Evolutionary conservation across 2,113 vertebrate species (phyloP), one percentile per base, ranked within the genome.

Genomic region (Sorex araneus): DNA sequence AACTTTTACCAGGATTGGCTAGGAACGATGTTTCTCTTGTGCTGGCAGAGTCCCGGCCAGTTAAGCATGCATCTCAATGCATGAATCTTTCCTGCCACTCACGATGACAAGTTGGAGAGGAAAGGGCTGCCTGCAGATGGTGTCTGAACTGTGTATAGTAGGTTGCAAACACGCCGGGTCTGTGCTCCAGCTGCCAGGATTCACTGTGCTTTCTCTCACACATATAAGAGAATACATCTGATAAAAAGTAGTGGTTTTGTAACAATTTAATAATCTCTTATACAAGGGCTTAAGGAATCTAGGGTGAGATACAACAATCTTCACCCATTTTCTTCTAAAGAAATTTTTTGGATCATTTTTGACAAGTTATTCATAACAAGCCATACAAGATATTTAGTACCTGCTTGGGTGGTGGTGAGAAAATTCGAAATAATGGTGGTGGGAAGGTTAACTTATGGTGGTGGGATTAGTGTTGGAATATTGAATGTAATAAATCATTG

Each of bases 91-190:
- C 63, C 84, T 89, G 92, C 40, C 13, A 0, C 63, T 87, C 57
- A 32, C 28, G 70, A 36, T 90, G 85, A 84, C 47, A 47, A 87
- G 66, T 8, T 96, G 87, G 86, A 95, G 77, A 34, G 21, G 57
- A 67, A 86, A 79, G 81, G 73, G 1, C 47, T 67, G 94, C 81
- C 80, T 95, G 70, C 89, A 96, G 89, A 94, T 89, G 93, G 93
- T 95, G 34, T 84, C 89, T 89, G 54, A 32, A 91, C 54, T 60
- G 73, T 89, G 77, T 66, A 45, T 40, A 32, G 21, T 12, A 32
- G 25, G 27, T 45, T 97, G 94, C 89, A 94, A 91, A 94, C 92
- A 94, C 89, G 75, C 34, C 19, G 34, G 50, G n/a, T 73, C 47
- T 84, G 85, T 84, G 45, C 77, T 77, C 16, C 8, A 32, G 43